These are phyloP conservation scores for Pandemis cinnamomeana DNA, from an alignment of 2,888 invertebrate genomes.

Conservation along the genomic window DNA sequence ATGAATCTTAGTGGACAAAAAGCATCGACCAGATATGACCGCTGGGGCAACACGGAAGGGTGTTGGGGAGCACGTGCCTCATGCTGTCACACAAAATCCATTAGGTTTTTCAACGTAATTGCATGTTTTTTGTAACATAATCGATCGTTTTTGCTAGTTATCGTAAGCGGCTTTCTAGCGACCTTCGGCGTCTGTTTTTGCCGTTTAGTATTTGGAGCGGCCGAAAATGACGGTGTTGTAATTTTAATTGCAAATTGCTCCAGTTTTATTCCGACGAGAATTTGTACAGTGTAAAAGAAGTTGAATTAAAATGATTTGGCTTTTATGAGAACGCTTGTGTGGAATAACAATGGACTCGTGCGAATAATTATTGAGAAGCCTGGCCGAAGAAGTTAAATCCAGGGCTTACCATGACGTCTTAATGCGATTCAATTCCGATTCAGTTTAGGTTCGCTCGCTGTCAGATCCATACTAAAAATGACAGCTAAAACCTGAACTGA, in stretches of 20 bases:
- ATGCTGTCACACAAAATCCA: conserved; percentile 4
- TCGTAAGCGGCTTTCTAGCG: conserved; percentile 28
- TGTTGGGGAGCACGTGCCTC: not conserved
- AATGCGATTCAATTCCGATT: too few species aligned
- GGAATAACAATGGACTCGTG: too few species aligned
- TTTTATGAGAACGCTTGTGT: too few species aligned
- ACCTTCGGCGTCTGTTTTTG: conserved; percentile 36
- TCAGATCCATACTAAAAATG: too few species aligned
- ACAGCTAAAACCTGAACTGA: too few species aligned
- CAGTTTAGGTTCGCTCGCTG: too few species aligned
- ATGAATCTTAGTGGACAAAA: not conserved
- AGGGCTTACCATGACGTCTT: too few species aligned
- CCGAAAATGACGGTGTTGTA: conserved; percentile 15
- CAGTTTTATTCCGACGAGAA: conserved; percentile 13
- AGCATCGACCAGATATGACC: not conserved
- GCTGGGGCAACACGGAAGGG: not conserved
- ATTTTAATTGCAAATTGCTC: conserved; percentile 18
- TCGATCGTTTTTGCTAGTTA: conserved; percentile 27
- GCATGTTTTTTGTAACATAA: conserved; percentile 14
- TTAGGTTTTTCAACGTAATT: conserved; percentile 21
- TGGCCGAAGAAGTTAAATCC: too few species aligned
- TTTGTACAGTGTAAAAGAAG: not conserved
- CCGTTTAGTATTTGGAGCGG: conserved; percentile 22
- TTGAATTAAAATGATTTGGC: conserved; percentile 38
- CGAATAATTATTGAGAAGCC: too few species aligned